phyloP scores from a whole-genome alignment of 2,888 invertebrate species.

The Pollenia labialis region DNA sequence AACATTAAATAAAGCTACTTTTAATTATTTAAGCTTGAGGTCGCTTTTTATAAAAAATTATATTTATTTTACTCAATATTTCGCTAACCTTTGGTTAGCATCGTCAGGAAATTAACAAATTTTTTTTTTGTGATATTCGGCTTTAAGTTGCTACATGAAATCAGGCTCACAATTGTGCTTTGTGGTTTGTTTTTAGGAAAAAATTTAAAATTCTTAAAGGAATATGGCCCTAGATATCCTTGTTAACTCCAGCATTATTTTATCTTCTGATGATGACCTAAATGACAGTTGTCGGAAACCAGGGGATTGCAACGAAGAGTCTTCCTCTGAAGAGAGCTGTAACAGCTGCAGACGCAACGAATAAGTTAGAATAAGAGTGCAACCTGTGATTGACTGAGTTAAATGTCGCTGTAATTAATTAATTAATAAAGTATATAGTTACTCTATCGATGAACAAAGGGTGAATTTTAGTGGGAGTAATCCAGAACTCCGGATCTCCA shows the following conservation, averaged over 20 bases:
- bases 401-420: slow-evolving; percentile 68
- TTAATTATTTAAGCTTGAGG: too few relatives aligned
- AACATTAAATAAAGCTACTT: too few relatives aligned
- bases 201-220: neutral
- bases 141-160: neutral
- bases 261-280: slow-evolving; percentile 3
- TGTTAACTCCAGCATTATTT: neutral
- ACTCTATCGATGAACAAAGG: slow-evolving; percentile 47
- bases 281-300: neutral
- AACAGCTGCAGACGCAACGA: slow-evolving; percentile 6
- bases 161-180: slow-evolving; percentile 24
- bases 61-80: too few relatives aligned
- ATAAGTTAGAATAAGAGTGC: slow-evolving; percentile 27
- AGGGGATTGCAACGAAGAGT: neutral
- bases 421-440: slow-evolving; percentile 73
- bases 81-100: too few relatives aligned
- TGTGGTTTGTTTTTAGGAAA: slow-evolving; percentile 16
- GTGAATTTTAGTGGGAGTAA: slow-evolving; percentile 75
- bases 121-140: too few relatives aligned
- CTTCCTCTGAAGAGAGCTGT: slow-evolving; percentile 10
- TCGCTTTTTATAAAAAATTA: too few relatives aligned
- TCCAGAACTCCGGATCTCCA: slow-evolving; percentile 58
- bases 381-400: slow-evolving; percentile 16
- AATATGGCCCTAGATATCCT: neutral
- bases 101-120: too few relatives aligned